These are phyloP conservation scores for Proales similis DNA, from an alignment of 1,140 invertebrate species.

Conservation along the genomic window DNA sequence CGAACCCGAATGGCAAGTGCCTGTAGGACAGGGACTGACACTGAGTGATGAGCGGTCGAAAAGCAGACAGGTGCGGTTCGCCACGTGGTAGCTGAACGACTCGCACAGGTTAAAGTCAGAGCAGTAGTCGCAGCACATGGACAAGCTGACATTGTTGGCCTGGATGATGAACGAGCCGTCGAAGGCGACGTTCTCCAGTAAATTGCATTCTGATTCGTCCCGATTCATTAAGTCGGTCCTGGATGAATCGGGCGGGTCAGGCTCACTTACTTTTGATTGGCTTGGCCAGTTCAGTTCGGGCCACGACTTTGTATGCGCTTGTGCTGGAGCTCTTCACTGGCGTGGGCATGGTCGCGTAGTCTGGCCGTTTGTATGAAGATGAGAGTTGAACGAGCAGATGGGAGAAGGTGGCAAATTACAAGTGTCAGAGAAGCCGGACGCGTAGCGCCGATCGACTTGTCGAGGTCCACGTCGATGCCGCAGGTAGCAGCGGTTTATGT, in stretches of 20 bases:
- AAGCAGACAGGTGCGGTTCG: slow-evolving; percentile 6
- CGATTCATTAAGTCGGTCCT: too few species aligned
- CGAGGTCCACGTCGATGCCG: background rate
- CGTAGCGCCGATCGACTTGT: background rate
- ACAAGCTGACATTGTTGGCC: slow-evolving; percentile 27
- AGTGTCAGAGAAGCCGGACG: slow-evolving; percentile 24
- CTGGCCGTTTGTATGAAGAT: too few species aligned
- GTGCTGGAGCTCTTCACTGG: too few species aligned
- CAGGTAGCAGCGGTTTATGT: slow-evolving; percentile 20
- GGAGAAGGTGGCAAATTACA: background rate
- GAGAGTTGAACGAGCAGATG: too few species aligned
- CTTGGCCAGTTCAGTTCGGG: too few species aligned
- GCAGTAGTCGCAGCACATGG: slow-evolving; percentile 36
- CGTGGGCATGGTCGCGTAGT: too few species aligned
- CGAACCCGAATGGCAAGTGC: too few species aligned
- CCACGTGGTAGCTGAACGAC: slow-evolving; percentile 10
- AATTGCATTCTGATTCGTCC: slow-evolving; percentile 20
- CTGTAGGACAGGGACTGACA: too few species aligned
- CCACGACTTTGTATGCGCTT: too few species aligned
- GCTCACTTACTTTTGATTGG: too few species aligned
- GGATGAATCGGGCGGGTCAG: too few species aligned
- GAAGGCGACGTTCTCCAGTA: slow-evolving; percentile 5
- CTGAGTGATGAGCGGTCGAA: too few species aligned
- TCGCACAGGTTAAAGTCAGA: slow-evolving; percentile 31
- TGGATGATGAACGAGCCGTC: slow-evolving; percentile 5